phyloP scores from a whole-genome alignment of 2,113 vertebrate genomes.

The human (Homo sapiens) region GRCh38 chr1:194593001-194593500 shows the following conservation, averaged over 20 bases:
- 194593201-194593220: not conserved
- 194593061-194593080: not conserved
- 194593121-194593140: not conserved
- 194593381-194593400: not conserved
- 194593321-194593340: not conserved
- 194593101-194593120: not conserved
- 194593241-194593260: not conserved
- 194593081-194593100: not conserved
- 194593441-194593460: not conserved
- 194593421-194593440: not conserved
- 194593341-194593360: not conserved
- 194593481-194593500: not conserved
- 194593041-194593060: not conserved
- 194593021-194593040: not conserved
- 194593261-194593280: not conserved
- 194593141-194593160: not conserved
- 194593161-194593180: not conserved
- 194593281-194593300: not conserved
- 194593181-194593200: not conserved
- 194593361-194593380: not conserved
- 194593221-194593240: not conserved
- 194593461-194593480: not conserved
- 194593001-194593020: not conserved
- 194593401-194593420: not conserved
- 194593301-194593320: not conserved